Percentiles rank a stretch among this genome's conserved stretches.
phyloP scores from a whole-genome alignment of 2,797 vertebrate species.

The Poeciliopsis presidionis region DNA sequence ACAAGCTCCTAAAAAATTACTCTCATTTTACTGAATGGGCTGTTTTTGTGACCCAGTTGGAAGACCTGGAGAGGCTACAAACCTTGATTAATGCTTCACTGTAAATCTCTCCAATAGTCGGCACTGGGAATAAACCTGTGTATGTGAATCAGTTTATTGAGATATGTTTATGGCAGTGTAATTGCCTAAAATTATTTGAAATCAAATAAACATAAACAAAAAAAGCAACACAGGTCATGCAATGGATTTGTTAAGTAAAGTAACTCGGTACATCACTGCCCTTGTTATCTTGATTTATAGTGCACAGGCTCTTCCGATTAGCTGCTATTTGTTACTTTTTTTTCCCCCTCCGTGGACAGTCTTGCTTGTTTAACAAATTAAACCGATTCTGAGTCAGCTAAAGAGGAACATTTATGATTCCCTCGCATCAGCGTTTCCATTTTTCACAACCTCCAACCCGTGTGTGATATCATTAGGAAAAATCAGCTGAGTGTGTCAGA shows the following conservation, averaged over 20 bases:
- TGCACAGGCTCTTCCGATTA: not conserved
- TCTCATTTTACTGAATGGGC: constrained; percentile 33
- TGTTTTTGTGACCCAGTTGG: constrained; percentile 67
- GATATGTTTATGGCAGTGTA: constrained; percentile 23
- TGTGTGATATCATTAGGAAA: constrained; percentile 22
- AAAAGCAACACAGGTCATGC: not conserved
- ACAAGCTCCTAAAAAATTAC: constrained; percentile 53
- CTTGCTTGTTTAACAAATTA: constrained; percentile 55
- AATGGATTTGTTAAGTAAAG: not conserved
- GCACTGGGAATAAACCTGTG: not conserved
- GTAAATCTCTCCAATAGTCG: constrained; percentile 36
- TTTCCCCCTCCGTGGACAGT: constrained; percentile 15
- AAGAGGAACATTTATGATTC: constrained; percentile 49
- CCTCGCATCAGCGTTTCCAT: constrained; percentile 51
- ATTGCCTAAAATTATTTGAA: constrained; percentile 16
- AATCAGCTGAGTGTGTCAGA: constrained; percentile 13
- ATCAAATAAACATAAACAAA: constrained; percentile 3
- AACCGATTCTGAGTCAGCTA: constrained; percentile 62
- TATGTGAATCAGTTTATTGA: constrained; percentile 34
- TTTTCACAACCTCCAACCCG: constrained; percentile 25
- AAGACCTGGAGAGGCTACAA: constrained; percentile 25
- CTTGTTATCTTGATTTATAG: constrained; percentile 13
- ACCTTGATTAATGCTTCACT: constrained; percentile 53
- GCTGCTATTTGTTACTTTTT: constrained; percentile 4
- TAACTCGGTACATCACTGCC: not conserved